Conservation (phyloP, 2,888 invertebrate species). For the Strigamia maritima region DNA sequence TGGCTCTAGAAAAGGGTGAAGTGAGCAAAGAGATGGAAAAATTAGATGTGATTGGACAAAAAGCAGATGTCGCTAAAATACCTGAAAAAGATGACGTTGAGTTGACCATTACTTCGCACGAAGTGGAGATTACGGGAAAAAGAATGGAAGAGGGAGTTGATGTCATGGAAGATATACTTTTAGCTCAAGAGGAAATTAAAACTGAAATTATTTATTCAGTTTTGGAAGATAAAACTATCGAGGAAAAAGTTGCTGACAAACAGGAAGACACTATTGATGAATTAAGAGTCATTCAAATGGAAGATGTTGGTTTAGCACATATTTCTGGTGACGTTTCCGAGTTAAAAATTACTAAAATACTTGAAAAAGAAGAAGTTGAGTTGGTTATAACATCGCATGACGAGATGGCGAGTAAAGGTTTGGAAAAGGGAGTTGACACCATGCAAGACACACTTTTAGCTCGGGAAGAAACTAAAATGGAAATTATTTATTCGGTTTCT, state of each 20-base stretch:
- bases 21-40: not conserved
- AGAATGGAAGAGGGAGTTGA: not conserved
- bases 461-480: not conserved
- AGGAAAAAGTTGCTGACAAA: slow-evolving; percentile 11
- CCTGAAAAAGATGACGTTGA: not conserved
- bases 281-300: not conserved
- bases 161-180: not conserved
- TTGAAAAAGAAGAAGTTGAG: slow-evolving; percentile 4
- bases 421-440: not conserved
- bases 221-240: not conserved
- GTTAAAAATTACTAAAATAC: not conserved
- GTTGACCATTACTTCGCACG: not conserved
- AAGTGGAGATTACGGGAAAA: not conserved
- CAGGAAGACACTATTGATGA: not conserved
- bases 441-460: not conserved
- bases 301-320: not conserved
- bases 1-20: not conserved
- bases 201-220: slow-evolving; percentile 10
- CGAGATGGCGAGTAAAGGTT: not conserved
- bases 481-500: not conserved
- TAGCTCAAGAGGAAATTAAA: slow-evolving; percentile 6
- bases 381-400: not conserved
- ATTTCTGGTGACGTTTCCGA: not conserved
- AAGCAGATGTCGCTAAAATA: not conserved
- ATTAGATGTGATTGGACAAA: not conserved